A percentile compares a stretch with the other conserved stretches of the same genome.
Conservation (phyloP, 2,113 vertebrate species). For the Chlamydotis undulata region DNA sequence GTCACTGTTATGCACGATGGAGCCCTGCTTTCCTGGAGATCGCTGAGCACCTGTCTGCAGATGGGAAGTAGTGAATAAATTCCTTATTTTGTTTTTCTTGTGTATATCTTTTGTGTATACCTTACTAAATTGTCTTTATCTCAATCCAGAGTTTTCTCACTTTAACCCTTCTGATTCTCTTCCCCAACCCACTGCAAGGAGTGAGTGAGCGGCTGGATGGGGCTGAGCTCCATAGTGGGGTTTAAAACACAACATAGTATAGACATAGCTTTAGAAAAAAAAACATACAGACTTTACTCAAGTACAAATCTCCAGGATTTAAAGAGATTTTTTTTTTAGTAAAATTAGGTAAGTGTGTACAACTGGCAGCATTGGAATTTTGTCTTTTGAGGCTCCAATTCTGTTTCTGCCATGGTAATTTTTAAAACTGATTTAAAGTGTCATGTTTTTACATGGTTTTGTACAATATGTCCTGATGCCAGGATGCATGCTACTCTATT, state of each 20-base stretch:
- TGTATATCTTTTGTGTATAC: background rate
- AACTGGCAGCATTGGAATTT: background rate
- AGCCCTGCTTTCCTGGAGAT: background rate
- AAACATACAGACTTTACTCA: background rate
- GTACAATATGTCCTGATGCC: background rate
- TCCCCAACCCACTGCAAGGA: rapidly evolving
- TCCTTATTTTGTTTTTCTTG: background rate
- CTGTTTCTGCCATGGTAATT: background rate
- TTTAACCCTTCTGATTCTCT: background rate
- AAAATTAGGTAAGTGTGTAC: background rate
- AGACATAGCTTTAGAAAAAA: background rate
- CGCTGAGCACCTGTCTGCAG: background rate
- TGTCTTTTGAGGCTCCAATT: background rate
- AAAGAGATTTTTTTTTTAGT: background rate
- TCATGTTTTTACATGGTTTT: background rate
- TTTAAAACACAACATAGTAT: background rate
- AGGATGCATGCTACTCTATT: background rate
- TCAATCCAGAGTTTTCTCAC: background rate
- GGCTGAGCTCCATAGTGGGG: background rate
- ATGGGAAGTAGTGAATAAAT: background rate
- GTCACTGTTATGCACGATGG: rapidly evolving
- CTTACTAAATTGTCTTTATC: background rate
- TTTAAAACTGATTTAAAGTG: background rate
- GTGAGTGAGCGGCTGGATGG: rapidly evolving
- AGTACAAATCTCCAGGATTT: background rate